These are phyloP conservation scores for Copidosoma aretas DNA, from an alignment of 2,888 invertebrate species.

Conservation along the genomic window DNA sequence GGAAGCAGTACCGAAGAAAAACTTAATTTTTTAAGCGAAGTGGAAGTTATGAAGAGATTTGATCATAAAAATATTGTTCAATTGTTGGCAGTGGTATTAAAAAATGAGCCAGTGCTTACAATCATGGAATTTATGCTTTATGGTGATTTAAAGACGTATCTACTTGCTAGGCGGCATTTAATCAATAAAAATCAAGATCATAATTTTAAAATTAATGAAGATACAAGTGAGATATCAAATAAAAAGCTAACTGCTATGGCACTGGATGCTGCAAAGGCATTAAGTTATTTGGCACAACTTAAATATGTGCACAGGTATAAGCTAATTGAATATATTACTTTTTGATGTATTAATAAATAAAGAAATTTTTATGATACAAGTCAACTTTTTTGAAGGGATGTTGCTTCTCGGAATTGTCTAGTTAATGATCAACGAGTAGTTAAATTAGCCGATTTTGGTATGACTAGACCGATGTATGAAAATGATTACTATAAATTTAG, in stretches of 20 bases:
- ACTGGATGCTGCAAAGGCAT: constrained; percentile 83
- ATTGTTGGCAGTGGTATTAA: constrained; percentile 84
- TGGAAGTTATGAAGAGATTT: constrained; percentile 93
- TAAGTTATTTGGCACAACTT: constrained; percentile 82
- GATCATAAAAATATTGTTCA: constrained; percentile 88
- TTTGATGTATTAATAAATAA: not conserved
- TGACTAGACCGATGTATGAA: constrained; percentile 87
- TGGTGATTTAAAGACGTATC: constrained; percentile 88
- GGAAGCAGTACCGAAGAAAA: constrained; percentile 86
- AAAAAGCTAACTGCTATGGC: constrained; percentile 85
- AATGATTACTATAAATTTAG: constrained; percentile 90
- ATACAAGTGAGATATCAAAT: constrained; percentile 79
- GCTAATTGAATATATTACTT: not conserved
- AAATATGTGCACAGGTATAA: constrained; percentile 81
- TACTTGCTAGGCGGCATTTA: constrained; percentile 83
- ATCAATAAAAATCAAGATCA: constrained; percentile 65
- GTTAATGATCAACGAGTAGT: constrained; percentile 76
- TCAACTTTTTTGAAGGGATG: constrained; percentile 72
- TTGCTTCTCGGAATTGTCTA: constrained; percentile 80
- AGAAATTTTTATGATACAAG: not conserved
- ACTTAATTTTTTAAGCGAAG: constrained; percentile 89
- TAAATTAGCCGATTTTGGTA: constrained; percentile 87
- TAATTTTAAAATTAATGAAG: constrained; percentile 64
- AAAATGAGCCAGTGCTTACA: constrained; percentile 85
- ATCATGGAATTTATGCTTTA: constrained; percentile 95